A percentile compares a stretch with the other conserved stretches of the same genome.
phyloP scores from a whole-genome alignment of 2,113 vertebrate species.

The Strigops habroptila region DNA sequence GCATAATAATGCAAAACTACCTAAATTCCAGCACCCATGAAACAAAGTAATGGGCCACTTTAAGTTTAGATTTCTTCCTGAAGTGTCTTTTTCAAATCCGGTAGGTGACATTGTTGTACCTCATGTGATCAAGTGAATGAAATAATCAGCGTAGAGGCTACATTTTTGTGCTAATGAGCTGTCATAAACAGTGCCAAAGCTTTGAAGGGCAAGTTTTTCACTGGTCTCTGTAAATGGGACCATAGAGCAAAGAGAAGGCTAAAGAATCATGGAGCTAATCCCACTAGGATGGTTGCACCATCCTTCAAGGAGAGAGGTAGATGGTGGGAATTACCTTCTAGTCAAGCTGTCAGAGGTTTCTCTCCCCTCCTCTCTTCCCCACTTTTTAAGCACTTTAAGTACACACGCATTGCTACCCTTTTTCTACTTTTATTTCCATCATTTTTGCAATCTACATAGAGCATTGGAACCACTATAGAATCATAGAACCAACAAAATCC shows the following conservation, averaged over 20 bases:
- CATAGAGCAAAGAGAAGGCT: neutral
- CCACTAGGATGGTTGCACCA: fast-evolving
- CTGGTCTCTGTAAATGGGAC: neutral
- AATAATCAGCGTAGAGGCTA: neutral
- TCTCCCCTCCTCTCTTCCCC: neutral
- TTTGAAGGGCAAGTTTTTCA: neutral
- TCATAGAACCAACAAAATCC: neutral
- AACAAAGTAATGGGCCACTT: neutral
- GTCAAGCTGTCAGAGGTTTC: neutral
- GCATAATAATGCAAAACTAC: neutral
- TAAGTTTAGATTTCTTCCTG: neutral
- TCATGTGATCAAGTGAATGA: neutral
- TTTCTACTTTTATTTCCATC: neutral
- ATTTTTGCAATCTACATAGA: neutral
- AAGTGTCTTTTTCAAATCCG: neutral
- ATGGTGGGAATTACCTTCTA: neutral
- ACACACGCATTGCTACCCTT: neutral
- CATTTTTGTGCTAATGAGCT: neutral
- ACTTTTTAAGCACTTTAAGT: neutral
- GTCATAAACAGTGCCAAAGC: neutral
- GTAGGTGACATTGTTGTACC: neutral
- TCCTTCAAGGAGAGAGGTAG: neutral
- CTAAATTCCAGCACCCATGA: neutral
- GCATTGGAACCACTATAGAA: neutral
- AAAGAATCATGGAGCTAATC: neutral